These are phyloP conservation scores for Enteromius trimaculatus DNA, from an alignment of 2,797 vertebrate species.

Conservation along the genomic window DNA sequence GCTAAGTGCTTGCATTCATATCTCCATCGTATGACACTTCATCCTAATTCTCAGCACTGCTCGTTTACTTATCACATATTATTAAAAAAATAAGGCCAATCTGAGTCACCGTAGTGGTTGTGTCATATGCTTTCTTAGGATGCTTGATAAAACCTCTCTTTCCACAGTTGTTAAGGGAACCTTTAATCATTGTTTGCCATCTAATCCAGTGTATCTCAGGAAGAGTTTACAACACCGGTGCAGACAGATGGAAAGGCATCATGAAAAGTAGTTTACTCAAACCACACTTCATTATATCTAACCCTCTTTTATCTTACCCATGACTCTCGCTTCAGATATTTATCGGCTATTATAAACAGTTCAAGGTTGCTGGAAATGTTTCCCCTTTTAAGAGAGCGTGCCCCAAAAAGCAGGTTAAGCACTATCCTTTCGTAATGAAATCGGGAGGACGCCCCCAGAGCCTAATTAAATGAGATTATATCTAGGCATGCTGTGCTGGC, in stretches of 20 bases:
- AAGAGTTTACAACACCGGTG: constrained; percentile 49
- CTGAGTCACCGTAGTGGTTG: not conserved
- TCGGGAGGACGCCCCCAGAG: constrained; percentile 64
- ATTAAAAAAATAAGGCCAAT: constrained; percentile 4
- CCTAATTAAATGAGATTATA: constrained; percentile 73
- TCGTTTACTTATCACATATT: constrained; percentile 16
- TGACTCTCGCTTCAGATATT: constrained; percentile 70
- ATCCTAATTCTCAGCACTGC: constrained; percentile 11
- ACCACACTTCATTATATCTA: constrained; percentile 48
- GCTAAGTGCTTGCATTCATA: constrained; percentile 39
- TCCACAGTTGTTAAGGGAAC: constrained; percentile 50
- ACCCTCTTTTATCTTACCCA: constrained; percentile 63
- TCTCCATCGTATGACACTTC: not conserved
- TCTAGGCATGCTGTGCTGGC: constrained; percentile 45
- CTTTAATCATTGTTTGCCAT: constrained; percentile 65
- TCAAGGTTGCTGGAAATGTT: constrained; percentile 75
- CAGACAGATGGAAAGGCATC: constrained; percentile 62
- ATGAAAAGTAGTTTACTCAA: constrained; percentile 49
- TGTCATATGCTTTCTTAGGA: constrained; percentile 29
- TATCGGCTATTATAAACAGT: constrained; percentile 67
- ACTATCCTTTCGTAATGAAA: constrained; percentile 57
- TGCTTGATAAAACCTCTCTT: constrained; percentile 15
- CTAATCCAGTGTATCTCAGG: constrained; percentile 65
- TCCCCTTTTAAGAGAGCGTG: constrained; percentile 63
- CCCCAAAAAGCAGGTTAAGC: constrained; percentile 52